Percentiles rank a stretch among this genome's conserved stretches.
Conservation (phyloP, 2,113 vertebrate genomes). For the Silurus meridionalis region DNA sequence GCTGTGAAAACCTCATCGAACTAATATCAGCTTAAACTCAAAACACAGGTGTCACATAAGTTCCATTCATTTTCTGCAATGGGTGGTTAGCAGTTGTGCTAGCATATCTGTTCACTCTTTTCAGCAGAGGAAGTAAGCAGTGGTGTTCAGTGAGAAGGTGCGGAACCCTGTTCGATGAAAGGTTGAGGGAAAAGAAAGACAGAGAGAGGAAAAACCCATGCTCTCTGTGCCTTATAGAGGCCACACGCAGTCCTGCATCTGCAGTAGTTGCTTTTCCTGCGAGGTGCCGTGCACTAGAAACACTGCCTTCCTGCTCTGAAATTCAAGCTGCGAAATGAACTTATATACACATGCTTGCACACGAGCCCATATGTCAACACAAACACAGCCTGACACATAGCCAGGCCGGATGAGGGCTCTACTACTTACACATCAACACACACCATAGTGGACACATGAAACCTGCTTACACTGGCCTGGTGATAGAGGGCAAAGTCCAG, state of each 20-base stretch:
- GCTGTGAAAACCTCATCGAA: slow-evolving; percentile 36
- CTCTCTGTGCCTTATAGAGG: slow-evolving; percentile 1
- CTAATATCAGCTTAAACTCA: slow-evolving; percentile 33
- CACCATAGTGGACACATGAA: slow-evolving; percentile 43
- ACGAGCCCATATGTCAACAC: slow-evolving; percentile 60
- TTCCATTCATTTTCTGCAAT: slow-evolving; percentile 62
- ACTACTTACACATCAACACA: slow-evolving; percentile 48
- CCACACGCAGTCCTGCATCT: slow-evolving; percentile 44
- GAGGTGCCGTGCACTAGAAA: slow-evolving; percentile 47
- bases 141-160: slow-evolving; percentile 57
- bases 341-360: slow-evolving; percentile 46
- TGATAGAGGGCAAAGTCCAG: slow-evolving; percentile 38
- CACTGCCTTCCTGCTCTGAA: slow-evolving; percentile 40
- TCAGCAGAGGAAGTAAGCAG: slow-evolving; percentile 75
- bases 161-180: slow-evolving; percentile 65
- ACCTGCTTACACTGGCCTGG: slow-evolving; percentile 48
- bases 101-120: slow-evolving; percentile 62
- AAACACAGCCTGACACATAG: slow-evolving; percentile 45
- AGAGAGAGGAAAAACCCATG: slow-evolving; percentile 21
- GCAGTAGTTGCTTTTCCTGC: slow-evolving; percentile 45
- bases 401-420: slow-evolving; percentile 49
- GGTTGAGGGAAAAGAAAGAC: slow-evolving; percentile 30
- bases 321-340: slow-evolving; percentile 41
- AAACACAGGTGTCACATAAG: slow-evolving; percentile 47
- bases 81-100: slow-evolving; percentile 55